These are phyloP conservation scores for Malurus alboscapulatus DNA, from an alignment of 2,113 vertebrate species.

Conservation along the genomic window DNA sequence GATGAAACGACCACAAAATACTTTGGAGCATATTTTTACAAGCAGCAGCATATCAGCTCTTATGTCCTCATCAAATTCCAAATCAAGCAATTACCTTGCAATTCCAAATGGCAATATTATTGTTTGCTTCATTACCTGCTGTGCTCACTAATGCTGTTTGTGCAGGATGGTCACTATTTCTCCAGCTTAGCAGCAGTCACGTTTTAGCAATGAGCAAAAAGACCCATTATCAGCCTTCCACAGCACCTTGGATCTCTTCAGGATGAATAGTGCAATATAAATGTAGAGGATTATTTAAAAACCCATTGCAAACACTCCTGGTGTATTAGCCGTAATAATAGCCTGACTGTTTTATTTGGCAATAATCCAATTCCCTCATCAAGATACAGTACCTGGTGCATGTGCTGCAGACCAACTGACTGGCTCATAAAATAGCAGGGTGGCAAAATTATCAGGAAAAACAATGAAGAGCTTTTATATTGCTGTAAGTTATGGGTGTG, in stretches of 20 bases:
- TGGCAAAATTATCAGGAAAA: slow-evolving; percentile 35
- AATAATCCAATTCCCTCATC: not conserved
- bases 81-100: slow-evolving; percentile 33
- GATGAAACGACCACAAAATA: not conserved
- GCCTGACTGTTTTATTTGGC: slow-evolving; percentile 48
- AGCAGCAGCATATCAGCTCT: not conserved
- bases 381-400: not conserved
- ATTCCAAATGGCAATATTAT: slow-evolving; percentile 39
- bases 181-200: not conserved
- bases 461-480: slow-evolving; percentile 34
- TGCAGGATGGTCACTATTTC: slow-evolving; percentile 12
- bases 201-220: not conserved
- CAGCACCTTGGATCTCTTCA: slow-evolving; percentile 8
- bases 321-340: slow-evolving; percentile 29
- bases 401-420: not conserved
- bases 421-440: slow-evolving; percentile 35
- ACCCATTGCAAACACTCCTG: slow-evolving; percentile 43
- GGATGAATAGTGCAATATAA: slow-evolving; percentile 26
- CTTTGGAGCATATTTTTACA: not conserved
- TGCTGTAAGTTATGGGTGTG: slow-evolving; percentile 12
- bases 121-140: slow-evolving; percentile 45
- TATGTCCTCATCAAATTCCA: slow-evolving; percentile 35
- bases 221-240: slow-evolving; percentile 9
- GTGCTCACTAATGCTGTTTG: not conserved
- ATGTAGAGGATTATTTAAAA: slow-evolving; percentile 54